These are phyloP conservation scores for Trichosurus vulpecula DNA, from an alignment of 2,797 vertebrate species.

Conservation along the genomic window DNA sequence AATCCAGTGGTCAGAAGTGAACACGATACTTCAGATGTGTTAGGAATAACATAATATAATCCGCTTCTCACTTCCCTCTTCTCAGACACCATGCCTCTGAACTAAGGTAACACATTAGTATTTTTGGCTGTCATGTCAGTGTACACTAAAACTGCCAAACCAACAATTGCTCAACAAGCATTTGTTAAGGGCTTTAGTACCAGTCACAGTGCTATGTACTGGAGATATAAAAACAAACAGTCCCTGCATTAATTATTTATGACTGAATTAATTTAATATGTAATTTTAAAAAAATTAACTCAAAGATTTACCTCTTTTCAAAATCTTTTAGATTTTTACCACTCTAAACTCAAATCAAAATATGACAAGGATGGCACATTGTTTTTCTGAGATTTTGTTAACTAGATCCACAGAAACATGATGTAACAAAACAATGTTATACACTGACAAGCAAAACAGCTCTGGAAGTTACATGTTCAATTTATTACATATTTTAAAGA, in stretches of 20 bases:
- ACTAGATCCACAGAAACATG: background rate
- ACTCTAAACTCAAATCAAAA: background rate
- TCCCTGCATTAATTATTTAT: background rate
- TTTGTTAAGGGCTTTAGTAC: background rate
- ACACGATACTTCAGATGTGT: background rate
- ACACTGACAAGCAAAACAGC: background rate
- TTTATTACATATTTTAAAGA: background rate
- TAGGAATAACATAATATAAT: background rate
- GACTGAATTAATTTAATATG: background rate
- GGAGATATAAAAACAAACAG: background rate
- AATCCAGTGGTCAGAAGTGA: background rate
- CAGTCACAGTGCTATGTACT: background rate
- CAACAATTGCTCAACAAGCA: background rate
- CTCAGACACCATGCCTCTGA: background rate
- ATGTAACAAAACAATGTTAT: background rate
- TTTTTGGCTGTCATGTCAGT: background rate
- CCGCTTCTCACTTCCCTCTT: background rate
- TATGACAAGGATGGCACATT: background rate
- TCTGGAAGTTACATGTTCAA: background rate
- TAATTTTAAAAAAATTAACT: background rate
- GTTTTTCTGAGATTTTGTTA: background rate
- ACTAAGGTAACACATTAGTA: background rate
- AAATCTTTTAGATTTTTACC: too few species aligned
- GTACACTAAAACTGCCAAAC: background rate
- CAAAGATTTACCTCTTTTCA: background rate